A percentile compares a stretch with the other conserved stretches of the same genome.
These are phyloP conservation scores for Rhyacichthys aspro DNA, from an alignment of 2,797 vertebrate species.

Conservation along the genomic window DNA sequence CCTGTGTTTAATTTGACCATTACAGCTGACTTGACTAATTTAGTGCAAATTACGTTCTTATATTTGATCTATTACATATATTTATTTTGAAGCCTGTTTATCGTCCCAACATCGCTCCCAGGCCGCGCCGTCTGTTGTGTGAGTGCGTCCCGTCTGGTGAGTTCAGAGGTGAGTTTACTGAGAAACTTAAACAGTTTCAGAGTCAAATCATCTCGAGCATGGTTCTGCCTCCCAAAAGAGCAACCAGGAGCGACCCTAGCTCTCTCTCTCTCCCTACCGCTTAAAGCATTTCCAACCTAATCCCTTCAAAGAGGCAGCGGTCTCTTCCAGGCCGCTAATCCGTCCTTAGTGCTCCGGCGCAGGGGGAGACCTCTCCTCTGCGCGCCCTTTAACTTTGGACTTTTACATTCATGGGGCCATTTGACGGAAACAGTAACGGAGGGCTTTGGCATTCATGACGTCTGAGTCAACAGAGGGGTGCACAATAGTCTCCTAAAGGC, in stretches of 20 bases:
- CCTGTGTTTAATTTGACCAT: no score
- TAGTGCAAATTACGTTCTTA: no score
- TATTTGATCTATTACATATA: no score
- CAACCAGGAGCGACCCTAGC: conserved; percentile 64
- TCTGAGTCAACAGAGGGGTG: conserved; percentile 75
- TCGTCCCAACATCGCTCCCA: not conserved
- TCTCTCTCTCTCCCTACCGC: conserved; percentile 34
- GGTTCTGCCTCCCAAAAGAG: conserved; percentile 30
- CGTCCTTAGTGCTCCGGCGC: conserved; percentile 62
- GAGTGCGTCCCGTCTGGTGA: conserved; percentile 50
- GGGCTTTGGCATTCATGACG: conserved; percentile 79
- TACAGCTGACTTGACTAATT: no score
- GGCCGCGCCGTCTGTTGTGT: conserved; percentile 37
- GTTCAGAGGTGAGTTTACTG: conserved; percentile 78
- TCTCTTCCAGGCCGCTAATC: conserved; percentile 80
- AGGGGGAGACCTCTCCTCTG: conserved; percentile 65
- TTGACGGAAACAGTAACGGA: conserved; percentile 79
- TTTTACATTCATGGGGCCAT: conserved; percentile 82
- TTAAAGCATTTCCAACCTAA: conserved; percentile 65
- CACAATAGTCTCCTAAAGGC: conserved; percentile 70
- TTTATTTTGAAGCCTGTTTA: no score
- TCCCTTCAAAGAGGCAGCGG: conserved; percentile 73
- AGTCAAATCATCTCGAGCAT: conserved; percentile 57
- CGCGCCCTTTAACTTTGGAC: conserved; percentile 74
- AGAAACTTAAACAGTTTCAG: conserved; percentile 77